Conservation (phyloP, 2,888 invertebrate genomes). For the Euzophera pinguis region DNA sequence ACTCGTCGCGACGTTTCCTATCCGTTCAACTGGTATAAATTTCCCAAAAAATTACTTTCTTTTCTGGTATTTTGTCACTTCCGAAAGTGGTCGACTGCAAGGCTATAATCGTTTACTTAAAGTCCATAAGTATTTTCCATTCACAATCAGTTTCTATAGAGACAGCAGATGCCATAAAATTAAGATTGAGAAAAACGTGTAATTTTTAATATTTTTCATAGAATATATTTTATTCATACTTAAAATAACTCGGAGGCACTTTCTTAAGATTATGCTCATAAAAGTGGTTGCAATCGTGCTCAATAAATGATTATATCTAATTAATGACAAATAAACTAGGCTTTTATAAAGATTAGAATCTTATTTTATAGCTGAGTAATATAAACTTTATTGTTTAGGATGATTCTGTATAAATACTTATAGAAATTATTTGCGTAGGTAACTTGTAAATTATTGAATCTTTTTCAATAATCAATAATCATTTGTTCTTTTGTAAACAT, state of each 20-base stretch:
- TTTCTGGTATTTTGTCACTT: no score
- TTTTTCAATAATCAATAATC: no score
- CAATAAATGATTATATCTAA: not conserved
- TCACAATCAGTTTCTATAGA: not conserved
- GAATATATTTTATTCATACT: not conserved
- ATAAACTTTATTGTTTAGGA: not conserved
- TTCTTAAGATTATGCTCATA: slow-evolving; percentile 1
- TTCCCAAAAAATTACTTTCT: no score
- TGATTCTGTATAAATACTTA: not conserved
- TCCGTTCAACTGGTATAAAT: no score
- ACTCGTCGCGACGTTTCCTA: no score
- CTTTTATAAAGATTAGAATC: slow-evolving; percentile 2
- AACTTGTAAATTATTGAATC: not conserved
- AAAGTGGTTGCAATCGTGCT: not conserved
- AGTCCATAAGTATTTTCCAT: not conserved
- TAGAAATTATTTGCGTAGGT: no score
- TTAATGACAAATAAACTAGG: not conserved
- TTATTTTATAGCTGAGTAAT: not conserved
- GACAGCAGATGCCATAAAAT: not conserved
- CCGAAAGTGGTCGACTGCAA: not conserved
- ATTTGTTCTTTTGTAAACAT: no score
- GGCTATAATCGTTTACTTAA: not conserved
- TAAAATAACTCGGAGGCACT: not conserved
- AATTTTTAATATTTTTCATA: not conserved
- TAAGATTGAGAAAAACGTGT: not conserved